Conservation (phyloP, 2,113 vertebrate genomes). For the Chaetodon auriga region DNA sequence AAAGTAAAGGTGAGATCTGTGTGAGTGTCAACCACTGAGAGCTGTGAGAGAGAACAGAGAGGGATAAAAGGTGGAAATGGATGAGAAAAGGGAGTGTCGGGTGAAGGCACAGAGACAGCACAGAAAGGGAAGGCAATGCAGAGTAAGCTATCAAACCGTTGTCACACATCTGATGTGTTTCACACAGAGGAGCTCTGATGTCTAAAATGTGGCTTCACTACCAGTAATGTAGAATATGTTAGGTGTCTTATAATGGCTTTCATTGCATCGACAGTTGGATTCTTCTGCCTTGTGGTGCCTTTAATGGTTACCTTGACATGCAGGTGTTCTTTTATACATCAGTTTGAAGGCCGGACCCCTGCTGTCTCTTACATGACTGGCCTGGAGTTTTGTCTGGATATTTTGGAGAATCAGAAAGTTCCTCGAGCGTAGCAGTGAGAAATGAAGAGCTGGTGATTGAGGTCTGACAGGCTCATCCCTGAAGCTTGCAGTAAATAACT, state of each 20-base stretch:
- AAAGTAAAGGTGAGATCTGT: constrained; percentile 27
- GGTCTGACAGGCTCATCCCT: not conserved
- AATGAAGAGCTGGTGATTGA: not conserved
- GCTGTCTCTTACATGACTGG: not conserved
- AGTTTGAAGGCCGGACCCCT: not conserved
- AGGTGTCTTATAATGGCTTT: too few species aligned
- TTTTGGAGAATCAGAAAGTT: not conserved
- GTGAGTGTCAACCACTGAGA: constrained; percentile 12
- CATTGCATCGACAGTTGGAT: not conserved
- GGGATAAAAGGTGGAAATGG: not conserved
- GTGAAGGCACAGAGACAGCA: not conserved
- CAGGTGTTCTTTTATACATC: not conserved
- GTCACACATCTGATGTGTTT: not conserved
- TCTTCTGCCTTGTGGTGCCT: not conserved
- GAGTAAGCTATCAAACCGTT: not conserved
- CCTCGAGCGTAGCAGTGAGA: not conserved
- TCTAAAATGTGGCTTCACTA: not conserved
- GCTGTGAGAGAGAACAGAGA: constrained; percentile 4
- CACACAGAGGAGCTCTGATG: not conserved
- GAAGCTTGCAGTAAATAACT: not conserved
- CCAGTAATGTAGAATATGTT: too few species aligned
- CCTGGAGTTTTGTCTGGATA: not conserved
- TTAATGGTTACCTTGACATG: not conserved
- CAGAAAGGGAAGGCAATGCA: not conserved
- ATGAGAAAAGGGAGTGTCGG: not conserved